Conservation (phyloP, 2,113 vertebrate genomes). For the Taurulus bubalis region DNA sequence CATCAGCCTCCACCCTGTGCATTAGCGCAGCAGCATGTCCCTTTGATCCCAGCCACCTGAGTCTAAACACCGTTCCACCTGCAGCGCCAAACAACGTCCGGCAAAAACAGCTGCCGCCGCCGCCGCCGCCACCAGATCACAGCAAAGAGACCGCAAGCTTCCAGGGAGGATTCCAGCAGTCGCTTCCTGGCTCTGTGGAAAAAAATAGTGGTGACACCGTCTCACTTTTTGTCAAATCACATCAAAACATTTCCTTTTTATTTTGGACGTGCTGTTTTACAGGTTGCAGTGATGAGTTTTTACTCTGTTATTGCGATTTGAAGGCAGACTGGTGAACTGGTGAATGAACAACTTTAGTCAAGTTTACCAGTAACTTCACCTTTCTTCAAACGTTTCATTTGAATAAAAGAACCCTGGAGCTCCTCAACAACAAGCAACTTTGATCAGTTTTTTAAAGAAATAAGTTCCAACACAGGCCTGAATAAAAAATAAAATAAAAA, state of each 20-base stretch:
- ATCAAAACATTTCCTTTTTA: not conserved
- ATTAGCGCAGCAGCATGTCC: slow-evolving; percentile 15
- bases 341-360: not conserved
- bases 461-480: not conserved
- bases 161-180: slow-evolving; percentile 20
- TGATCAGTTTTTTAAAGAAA: not conserved
- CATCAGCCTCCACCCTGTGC: slow-evolving; percentile 36
- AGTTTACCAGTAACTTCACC: not conserved
- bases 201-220: not conserved
- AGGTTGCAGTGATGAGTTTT: not conserved
- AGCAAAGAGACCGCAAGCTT: slow-evolving; percentile 14
- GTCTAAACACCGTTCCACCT: slow-evolving; percentile 48
- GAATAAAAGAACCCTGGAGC: not conserved
- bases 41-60: slow-evolving; percentile 51
- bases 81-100: slow-evolving; percentile 38
- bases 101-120: slow-evolving; percentile 51
- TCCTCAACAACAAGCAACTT: not conserved
- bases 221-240: not conserved
- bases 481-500: too few species aligned
- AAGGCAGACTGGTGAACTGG: too few species aligned
- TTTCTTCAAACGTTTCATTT: not conserved
- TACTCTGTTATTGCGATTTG: not conserved
- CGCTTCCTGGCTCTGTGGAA: slow-evolving; percentile 7
- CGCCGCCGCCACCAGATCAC: not conserved
- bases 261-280: not conserved